These are phyloP conservation scores for Augiades crinisus DNA, from an alignment of 2,888 invertebrate genomes.

Conservation along the genomic window DNA sequence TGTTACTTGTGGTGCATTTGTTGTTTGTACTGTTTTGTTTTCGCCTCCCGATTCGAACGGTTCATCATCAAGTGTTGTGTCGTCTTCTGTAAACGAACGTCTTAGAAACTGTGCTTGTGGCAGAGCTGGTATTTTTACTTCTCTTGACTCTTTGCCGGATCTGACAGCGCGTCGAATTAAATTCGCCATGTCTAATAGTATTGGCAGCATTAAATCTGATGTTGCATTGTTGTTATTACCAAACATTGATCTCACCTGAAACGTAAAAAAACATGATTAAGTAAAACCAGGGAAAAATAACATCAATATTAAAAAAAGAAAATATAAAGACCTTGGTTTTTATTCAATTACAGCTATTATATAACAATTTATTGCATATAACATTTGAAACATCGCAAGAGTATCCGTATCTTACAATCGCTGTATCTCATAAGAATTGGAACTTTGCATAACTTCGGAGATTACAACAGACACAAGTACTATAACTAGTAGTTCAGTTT, in stretches of 20 bases:
- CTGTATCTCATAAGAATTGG: no score
- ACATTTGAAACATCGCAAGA: no score
- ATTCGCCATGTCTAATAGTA: conserved; percentile 84
- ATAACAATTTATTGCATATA: no score
- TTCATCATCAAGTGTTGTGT: conserved; percentile 51
- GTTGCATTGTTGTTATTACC: conserved; percentile 77
- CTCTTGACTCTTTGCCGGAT: conserved; percentile 58
- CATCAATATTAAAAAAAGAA: neutral
- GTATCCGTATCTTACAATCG: no score
- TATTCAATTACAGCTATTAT: no score
- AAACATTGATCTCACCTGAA: conserved; percentile 82
- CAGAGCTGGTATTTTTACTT: conserved; percentile 43
- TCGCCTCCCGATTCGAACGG: conserved; percentile 52
- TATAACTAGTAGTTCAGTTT: no score
- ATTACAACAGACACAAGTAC: no score
- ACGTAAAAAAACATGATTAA: conserved; percentile 35
- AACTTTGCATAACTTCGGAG: no score
- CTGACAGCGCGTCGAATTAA: conserved; percentile 78
- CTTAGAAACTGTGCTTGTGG: conserved; percentile 58
- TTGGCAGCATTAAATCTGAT: conserved; percentile 82
- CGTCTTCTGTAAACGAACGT: conserved; percentile 61
- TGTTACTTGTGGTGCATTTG: conserved; percentile 35
- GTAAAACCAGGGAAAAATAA: neutral
- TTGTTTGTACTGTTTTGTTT: conserved; percentile 27
- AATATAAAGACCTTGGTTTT: no score